Percentiles rank a stretch among this genome's conserved stretches.
phyloP scores from a whole-genome alignment of 2,113 vertebrate species.

The Corynorhinus townsendii region DNA sequence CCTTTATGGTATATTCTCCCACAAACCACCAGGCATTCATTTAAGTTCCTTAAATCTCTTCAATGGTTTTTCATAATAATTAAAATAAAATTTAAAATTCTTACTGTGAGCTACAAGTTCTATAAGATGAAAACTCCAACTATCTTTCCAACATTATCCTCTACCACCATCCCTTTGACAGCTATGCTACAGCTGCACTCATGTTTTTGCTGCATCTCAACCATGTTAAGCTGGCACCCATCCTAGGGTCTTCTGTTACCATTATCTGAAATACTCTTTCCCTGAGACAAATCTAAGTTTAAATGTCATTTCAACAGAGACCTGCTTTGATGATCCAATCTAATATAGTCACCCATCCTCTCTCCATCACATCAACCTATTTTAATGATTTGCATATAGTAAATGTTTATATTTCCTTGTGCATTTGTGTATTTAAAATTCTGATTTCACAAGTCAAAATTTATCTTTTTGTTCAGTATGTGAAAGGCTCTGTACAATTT shows the following conservation, averaged over 20 bases:
- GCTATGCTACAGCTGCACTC: background rate
- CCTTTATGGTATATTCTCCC: background rate
- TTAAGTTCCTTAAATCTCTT: background rate
- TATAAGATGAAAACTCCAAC: background rate
- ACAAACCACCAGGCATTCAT: background rate
- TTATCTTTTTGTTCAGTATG: background rate
- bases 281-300: background rate
- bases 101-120: background rate
- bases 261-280: background rate
- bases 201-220: background rate
- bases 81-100: background rate
- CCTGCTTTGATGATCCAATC: background rate
- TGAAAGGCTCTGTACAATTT: background rate
- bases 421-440: background rate
- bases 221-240: background rate
- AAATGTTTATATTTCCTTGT: background rate
- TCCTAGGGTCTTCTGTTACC: background rate
- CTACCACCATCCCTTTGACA: background rate
- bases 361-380: background rate
- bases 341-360: background rate
- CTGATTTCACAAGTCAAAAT: background rate
- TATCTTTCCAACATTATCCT: background rate
- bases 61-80: background rate
- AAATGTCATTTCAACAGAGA: background rate
- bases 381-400: background rate